phyloP scores from a whole-genome alignment of 2,888 invertebrate genomes.

The Margaritifera margaritifera region DNA sequence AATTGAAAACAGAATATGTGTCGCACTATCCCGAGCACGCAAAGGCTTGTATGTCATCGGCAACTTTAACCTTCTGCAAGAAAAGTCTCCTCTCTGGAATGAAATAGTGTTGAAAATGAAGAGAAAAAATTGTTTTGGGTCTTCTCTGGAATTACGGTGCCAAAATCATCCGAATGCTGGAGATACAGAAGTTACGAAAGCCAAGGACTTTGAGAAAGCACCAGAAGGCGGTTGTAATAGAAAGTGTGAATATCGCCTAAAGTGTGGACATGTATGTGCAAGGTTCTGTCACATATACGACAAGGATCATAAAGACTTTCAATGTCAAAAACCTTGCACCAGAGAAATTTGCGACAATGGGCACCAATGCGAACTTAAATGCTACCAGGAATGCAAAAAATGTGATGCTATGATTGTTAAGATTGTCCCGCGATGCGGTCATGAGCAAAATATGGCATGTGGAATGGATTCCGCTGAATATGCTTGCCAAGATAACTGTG shows the following conservation, averaged over 20 bases:
- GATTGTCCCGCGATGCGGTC: slow-evolving; percentile 56
- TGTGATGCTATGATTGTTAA: slow-evolving; percentile 48
- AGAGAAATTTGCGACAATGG: slow-evolving; percentile 34
- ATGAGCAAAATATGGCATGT: slow-evolving; percentile 57
- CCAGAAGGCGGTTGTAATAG: slow-evolving; percentile 53
- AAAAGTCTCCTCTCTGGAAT: slow-evolving; percentile 33
- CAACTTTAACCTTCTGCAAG: slow-evolving; percentile 47
- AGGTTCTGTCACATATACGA: slow-evolving; percentile 49
- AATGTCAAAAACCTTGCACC: slow-evolving; percentile 45
- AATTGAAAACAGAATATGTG: slow-evolving; percentile 66
- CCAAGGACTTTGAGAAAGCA: slow-evolving; percentile 36
- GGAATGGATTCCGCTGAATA: slow-evolving; percentile 34
- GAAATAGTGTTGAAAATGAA: slow-evolving; percentile 33
- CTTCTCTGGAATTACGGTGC: slow-evolving; percentile 42
- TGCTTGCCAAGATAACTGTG: slow-evolving; percentile 44
- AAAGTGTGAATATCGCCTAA: slow-evolving; percentile 43
- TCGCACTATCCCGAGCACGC: slow-evolving; percentile 68
- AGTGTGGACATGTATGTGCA: slow-evolving; percentile 59
- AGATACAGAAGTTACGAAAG: slow-evolving; percentile 18
- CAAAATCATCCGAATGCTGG: slow-evolving; percentile 49
- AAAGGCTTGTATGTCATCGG: slow-evolving; percentile 67
- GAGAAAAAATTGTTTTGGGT: slow-evolving; percentile 35
- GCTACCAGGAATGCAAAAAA: slow-evolving; percentile 72
- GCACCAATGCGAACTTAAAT: slow-evolving; percentile 70
- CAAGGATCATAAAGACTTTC: slow-evolving; percentile 74